Conservation (phyloP, 2,113 vertebrate genomes). For the Seriola rivoliana region DNA sequence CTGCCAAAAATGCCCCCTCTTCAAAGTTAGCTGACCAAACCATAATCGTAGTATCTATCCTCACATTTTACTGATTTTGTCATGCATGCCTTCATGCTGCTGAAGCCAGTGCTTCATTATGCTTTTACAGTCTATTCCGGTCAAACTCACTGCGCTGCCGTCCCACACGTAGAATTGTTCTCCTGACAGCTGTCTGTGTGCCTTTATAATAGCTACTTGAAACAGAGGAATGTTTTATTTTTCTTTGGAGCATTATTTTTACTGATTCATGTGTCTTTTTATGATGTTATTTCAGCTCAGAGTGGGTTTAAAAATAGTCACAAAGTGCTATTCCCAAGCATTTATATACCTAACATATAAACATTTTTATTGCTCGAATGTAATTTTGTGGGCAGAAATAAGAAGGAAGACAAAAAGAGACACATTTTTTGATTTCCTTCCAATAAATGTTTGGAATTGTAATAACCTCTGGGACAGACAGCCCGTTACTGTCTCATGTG, state of each 20-base stretch:
- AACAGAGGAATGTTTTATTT: slow-evolving; percentile 61
- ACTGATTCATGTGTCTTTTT: slow-evolving; percentile 75
- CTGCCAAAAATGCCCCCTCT: slow-evolving; percentile 31
- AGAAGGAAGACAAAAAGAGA: slow-evolving; percentile 67
- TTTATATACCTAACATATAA: slow-evolving; percentile 74
- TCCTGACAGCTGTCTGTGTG: slow-evolving; percentile 66
- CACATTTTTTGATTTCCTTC: slow-evolving; percentile 78
- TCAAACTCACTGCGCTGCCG: slow-evolving; percentile 59
- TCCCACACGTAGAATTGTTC: slow-evolving; percentile 65
- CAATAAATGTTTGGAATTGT: slow-evolving; percentile 81
- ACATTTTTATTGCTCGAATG: slow-evolving; percentile 75
- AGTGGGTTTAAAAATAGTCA: slow-evolving; percentile 68
- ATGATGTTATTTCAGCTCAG: slow-evolving; percentile 69
- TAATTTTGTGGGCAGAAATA: slow-evolving; percentile 73
- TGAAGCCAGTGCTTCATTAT: slow-evolving; percentile 66
- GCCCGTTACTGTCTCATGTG: slow-evolving; percentile 75
- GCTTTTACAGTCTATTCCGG: slow-evolving; percentile 71
- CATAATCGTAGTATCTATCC: slow-evolving; percentile 56
- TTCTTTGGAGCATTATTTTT: slow-evolving; percentile 65
- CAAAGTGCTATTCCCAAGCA: slow-evolving; percentile 64
- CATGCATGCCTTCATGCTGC: slow-evolving; percentile 65
- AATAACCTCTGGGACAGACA: slow-evolving; percentile 71
- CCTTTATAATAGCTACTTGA: slow-evolving; percentile 75
- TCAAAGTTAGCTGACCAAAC: slow-evolving; percentile 34
- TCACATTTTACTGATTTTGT: slow-evolving; percentile 56